Conservation (phyloP, 2,888 invertebrate genomes). For the Drosophila buzzatii region DNA sequence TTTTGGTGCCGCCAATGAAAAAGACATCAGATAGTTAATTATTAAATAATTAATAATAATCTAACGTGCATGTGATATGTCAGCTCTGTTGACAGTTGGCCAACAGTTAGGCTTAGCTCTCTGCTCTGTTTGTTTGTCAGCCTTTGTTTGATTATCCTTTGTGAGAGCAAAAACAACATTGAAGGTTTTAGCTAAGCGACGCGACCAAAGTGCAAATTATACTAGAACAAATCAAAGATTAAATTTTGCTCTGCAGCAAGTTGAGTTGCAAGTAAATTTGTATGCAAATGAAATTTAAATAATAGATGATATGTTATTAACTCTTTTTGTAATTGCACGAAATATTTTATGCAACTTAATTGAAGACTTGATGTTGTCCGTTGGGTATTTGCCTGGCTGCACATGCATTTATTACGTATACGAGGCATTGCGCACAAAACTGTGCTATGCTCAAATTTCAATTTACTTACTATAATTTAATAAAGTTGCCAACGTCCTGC, state of each 20-base stretch:
- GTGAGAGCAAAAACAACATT: too few species aligned
- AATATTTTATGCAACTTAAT: not conserved
- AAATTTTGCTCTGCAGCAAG: not conserved
- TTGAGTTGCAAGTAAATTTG: not conserved
- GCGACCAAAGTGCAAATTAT: not conserved
- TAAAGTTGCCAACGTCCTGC: conserved; percentile 53
- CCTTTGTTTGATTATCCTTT: conserved; percentile 13
- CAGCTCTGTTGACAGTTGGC: conserved; percentile 33
- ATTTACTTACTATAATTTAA: conserved; percentile 73
- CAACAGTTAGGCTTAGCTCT: conserved; percentile 3
- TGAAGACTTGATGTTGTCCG: not conserved
- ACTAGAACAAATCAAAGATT: not conserved
- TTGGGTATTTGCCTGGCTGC: conserved; percentile 13
- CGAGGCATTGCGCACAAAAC: conserved; percentile 54
- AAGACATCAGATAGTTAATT: conserved; percentile 50
- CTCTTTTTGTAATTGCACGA: conserved; percentile 2
- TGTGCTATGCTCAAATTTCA: conserved; percentile 66
- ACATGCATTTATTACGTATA: conserved; percentile 57
- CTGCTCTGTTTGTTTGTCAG: conserved; percentile 3
- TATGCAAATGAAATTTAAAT: not conserved
- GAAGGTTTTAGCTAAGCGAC: not conserved
- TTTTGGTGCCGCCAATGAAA: conserved; percentile 25
- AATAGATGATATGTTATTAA: conserved; percentile 9
- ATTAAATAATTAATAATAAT: conserved; percentile 60
- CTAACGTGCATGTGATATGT: conserved; percentile 45